Percentiles rank a stretch among this genome's conserved stretches.
phyloP scores from a whole-genome alignment of 2,113 vertebrate species.

The Dicaeum eximium region DNA sequence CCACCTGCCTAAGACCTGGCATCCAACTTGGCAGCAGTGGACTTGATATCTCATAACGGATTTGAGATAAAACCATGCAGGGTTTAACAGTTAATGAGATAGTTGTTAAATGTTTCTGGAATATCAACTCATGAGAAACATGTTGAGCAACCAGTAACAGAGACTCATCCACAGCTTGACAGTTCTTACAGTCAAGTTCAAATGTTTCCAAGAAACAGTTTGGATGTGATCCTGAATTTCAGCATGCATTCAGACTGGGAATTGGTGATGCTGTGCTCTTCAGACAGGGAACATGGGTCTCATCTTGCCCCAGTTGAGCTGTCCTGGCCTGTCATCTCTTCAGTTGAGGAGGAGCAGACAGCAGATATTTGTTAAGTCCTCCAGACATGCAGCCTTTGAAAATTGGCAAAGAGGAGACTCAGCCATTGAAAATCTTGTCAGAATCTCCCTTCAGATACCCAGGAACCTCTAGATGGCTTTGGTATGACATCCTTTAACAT shows the following conservation, averaged over 20 bases:
- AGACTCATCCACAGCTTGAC: background rate
- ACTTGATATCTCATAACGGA: background rate
- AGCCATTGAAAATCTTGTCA: background rate
- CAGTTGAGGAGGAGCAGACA: background rate
- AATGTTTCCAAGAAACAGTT: constrained; percentile 20
- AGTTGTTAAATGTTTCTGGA: background rate
- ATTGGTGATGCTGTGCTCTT: background rate
- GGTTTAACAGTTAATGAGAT: constrained; percentile 29
- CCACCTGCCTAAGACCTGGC: background rate
- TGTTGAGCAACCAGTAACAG: constrained; percentile 9
- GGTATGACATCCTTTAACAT: background rate
- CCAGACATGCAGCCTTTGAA: background rate
- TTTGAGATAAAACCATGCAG: background rate
- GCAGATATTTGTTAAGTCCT: background rate
- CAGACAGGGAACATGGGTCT: background rate
- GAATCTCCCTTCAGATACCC: background rate
- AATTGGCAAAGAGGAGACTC: background rate
- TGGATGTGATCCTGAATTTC: background rate
- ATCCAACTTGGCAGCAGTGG: background rate
- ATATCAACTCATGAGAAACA: constrained; percentile 62
- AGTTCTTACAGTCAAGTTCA: constrained; percentile 8
- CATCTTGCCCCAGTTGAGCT: background rate
- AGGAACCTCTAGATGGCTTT: background rate
- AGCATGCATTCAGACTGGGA: background rate
- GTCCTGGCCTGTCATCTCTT: background rate